A percentile compares a stretch with the other conserved stretches of the same genome.
Evolutionary conservation across 2,113 vertebrate species (phyloP).

Genomic region (Cynopterus brachyotis): DNA sequence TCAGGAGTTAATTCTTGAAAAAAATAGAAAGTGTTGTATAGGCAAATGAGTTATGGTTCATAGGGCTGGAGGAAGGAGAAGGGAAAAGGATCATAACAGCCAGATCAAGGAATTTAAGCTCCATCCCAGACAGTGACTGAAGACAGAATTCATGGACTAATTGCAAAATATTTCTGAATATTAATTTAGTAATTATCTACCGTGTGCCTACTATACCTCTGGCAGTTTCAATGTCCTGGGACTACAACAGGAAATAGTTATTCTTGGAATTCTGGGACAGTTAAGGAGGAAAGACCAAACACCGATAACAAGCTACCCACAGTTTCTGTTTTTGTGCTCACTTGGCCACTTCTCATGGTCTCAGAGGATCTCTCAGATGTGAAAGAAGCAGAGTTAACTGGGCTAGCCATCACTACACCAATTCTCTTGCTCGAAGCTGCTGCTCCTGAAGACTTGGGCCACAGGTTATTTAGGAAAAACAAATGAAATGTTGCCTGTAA

Average conservation of each 20-base stretch:
- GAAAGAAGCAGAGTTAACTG: not conserved
- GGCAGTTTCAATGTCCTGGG: not conserved
- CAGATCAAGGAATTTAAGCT: not conserved
- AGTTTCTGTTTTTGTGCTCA: not conserved
- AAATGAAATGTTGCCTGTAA: not conserved
- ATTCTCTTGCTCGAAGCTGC: not conserved
- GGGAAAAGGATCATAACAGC: not conserved
- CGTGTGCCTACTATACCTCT: not conserved
- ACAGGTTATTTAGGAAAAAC: not conserved
- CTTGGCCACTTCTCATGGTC: not conserved
- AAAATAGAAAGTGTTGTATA: constrained; percentile 20
- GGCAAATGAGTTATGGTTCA: not conserved
- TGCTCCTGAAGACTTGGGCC: not conserved
- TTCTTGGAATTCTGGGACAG: not conserved
- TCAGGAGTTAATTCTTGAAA: constrained; percentile 53
- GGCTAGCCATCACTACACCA: not conserved
- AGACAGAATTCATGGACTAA: not conserved
- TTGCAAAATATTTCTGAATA: not conserved
- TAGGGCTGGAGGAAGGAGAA: not conserved
- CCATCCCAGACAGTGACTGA: not conserved
- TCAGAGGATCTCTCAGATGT: not conserved
- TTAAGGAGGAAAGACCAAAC: not conserved
- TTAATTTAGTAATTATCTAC: not conserved
- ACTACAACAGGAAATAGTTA: not conserved
- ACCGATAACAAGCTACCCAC: not conserved